Evolutionary conservation across 2,888 invertebrate genomes (phyloP).

Genomic region (Drepana falcataria): DNA sequence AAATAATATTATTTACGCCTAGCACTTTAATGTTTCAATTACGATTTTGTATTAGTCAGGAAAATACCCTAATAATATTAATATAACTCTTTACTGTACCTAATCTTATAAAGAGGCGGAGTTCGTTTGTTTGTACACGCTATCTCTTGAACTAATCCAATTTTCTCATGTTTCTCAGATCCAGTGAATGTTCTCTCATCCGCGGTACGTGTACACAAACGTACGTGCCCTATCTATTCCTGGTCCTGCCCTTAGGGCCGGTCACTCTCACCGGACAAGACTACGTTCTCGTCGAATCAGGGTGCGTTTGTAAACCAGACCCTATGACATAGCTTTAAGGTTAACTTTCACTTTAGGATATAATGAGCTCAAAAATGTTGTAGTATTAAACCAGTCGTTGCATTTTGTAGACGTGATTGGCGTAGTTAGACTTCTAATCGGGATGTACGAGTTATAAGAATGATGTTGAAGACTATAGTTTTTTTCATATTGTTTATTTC

Average conservation of each 20-base stretch:
- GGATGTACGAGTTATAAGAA: too few relatives aligned
- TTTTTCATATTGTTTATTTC: too few relatives aligned
- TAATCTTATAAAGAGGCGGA: too few relatives aligned
- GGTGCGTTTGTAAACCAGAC: constrained; percentile 90
- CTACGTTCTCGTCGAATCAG: constrained; percentile 96
- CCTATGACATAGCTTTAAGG: constrained; percentile 24
- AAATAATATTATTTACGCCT: too few relatives aligned
- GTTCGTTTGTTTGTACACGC: too few relatives aligned
- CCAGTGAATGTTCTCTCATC: constrained; percentile 91
- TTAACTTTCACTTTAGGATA: not conserved
- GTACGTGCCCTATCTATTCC: constrained; percentile 93
- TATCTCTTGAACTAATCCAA: too few relatives aligned
- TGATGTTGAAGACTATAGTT: too few relatives aligned
- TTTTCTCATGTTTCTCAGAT: constrained; percentile 76
- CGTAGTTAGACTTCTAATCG: not conserved
- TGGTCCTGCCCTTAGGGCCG: constrained; percentile 93
- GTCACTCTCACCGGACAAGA: constrained; percentile 95
- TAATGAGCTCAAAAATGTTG: not conserved
- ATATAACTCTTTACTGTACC: too few relatives aligned
- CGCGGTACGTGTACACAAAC: constrained; percentile 95
- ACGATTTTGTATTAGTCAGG: too few relatives aligned
- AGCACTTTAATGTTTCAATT: too few relatives aligned
- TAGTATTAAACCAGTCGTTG: not conserved
- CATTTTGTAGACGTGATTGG: not conserved
- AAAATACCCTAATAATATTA: too few relatives aligned